Conservation (phyloP, 2,797 vertebrate species). For the Myotis planiceps region DNA sequence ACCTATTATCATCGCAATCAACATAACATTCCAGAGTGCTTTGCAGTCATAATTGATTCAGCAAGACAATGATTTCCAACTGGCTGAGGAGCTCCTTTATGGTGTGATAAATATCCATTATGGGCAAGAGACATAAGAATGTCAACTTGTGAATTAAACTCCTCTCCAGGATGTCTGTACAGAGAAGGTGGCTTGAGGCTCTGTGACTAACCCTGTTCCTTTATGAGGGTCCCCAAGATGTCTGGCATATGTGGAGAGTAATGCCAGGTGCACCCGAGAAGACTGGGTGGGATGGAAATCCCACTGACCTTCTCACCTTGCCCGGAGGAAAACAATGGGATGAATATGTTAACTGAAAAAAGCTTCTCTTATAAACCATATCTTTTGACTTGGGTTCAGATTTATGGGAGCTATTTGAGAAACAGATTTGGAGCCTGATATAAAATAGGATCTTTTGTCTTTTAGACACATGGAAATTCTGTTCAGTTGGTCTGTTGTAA, state of each 20-base stretch:
- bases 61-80: constrained; percentile 52
- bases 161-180: neutral
- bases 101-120: constrained; percentile 58
- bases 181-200: neutral
- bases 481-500: constrained; percentile 55
- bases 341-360: constrained; percentile 61
- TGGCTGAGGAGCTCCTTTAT: constrained; percentile 36
- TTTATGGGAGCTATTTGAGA: constrained; percentile 65
- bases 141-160: neutral
- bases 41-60: constrained; percentile 56
- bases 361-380: constrained; percentile 59
- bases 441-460: constrained; percentile 50
- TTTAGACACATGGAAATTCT: constrained; percentile 24
- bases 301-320: neutral
- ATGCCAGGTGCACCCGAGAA: neutral
- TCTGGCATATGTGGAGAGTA: neutral
- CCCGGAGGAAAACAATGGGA: neutral
- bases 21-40: neutral
- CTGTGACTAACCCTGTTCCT: neutral
- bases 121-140: neutral
- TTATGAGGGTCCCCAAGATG: neutral
- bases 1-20: constrained; percentile 43
- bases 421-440: constrained; percentile 60
- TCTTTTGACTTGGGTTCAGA: constrained; percentile 73
- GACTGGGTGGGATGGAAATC: neutral